Evolutionary conservation across 2,113 vertebrate species (phyloP), one percentile per base, ranked within the genome.

Genomic region (Chionis minor): DNA sequence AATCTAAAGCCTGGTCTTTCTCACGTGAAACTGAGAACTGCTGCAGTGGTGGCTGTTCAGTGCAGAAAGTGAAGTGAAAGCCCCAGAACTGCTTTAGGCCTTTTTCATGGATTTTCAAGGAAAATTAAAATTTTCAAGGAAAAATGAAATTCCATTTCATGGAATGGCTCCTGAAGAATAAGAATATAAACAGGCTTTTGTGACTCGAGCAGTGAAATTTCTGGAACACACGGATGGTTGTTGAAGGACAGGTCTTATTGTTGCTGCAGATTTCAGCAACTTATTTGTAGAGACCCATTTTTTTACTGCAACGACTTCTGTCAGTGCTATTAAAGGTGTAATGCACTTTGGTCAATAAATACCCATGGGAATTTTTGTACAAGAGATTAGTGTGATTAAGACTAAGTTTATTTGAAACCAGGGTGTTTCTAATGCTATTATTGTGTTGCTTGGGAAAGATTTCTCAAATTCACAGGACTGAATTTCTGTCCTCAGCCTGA

Each of bases 231-330:
- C 8, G 7, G 19, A 24, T 56, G 15, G 4, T 49, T 81, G 8
- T 42, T 42, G 42, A 89, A 75, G 23, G 26, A 42, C 12, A 22
- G 5, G 5, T 42, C 19, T 82, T 52, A 56, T 88, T 65, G n/a
- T 17, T 22, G 9, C 59, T 78, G 21, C 27, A 45, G 14, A 9
- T 77, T 91, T 92, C 69, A 78, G 45, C 44, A 67, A 14, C 44
- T 72, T 61, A n/a, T 2, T 86, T 0, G 0, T 32, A 47, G 44
- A 65, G 28, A 73, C 2, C 3, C 3, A 0, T n/a, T 32, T 59
- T 81, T 75, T 87, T 45, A 35, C 23, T 67, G 20, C 51, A 49
- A 0, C 80, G n/a, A 28, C 10, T 74, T 84, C 12, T 2, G 1
- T 44, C 32, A 54, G 9, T 61, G 19, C 47, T 75, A n/a, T 56